Evolutionary conservation across 2,888 invertebrate species (phyloP).

Genomic region (Synanthedon andrenaeformis): DNA sequence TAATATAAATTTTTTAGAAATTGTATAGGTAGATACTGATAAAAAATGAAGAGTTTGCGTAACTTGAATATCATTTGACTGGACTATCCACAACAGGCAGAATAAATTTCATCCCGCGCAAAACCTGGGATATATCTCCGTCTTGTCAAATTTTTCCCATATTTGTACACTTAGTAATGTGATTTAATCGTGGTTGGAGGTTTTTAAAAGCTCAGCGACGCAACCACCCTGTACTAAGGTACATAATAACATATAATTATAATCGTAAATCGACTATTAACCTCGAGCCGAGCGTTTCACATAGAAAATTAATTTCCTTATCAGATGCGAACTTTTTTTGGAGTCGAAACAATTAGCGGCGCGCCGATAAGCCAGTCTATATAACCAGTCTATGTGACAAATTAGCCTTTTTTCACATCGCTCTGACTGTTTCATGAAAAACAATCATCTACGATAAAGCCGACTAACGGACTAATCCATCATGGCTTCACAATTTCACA

Average conservation of each 20-base stretch:
- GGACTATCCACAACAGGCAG: too few relatives aligned
- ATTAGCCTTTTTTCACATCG: slow-evolving; percentile 26
- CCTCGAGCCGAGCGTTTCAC: background rate
- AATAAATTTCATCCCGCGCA: too few relatives aligned
- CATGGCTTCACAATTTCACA: slow-evolving; percentile 13
- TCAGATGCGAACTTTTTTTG: slow-evolving; percentile 10
- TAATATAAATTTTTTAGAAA: too few relatives aligned
- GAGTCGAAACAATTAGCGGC: slow-evolving; percentile 18
- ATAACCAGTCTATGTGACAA: slow-evolving; percentile 29
- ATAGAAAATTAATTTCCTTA: slow-evolving; percentile 12
- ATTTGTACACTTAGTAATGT: too few relatives aligned
- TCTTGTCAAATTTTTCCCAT: too few relatives aligned
- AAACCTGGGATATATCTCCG: too few relatives aligned
- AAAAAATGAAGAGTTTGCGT: too few relatives aligned
- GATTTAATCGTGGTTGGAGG: too few relatives aligned
- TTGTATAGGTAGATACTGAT: too few relatives aligned
- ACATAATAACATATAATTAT: background rate
- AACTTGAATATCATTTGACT: too few relatives aligned
- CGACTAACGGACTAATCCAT: slow-evolving; percentile 27
- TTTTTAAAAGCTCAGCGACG: too few relatives aligned
- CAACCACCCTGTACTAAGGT: too few relatives aligned
- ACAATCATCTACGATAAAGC: slow-evolving; percentile 9
- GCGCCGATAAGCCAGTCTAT: slow-evolving; percentile 15
- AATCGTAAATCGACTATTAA: background rate
- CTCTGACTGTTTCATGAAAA: slow-evolving; percentile 5